Base-by-base conservation (phyloP, 35 echinoderm and acorn worm genomes). In the Stichopus chloronotus region DNA sequence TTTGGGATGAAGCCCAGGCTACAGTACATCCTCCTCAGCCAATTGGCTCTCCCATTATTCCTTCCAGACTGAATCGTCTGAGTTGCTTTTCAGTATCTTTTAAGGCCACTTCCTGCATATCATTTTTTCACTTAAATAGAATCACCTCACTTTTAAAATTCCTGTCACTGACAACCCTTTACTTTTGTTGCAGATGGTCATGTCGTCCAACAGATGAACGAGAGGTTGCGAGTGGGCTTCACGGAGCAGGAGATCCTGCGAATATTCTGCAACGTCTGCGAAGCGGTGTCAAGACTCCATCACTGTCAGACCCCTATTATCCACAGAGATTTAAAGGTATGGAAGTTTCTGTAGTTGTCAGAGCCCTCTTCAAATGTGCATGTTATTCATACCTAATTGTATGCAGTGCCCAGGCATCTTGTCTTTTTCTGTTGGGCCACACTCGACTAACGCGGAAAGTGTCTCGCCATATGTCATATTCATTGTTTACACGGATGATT, bases 261-360 rank as follows among this genome's bases (percentile, higher is more conserved):
- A 24, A 99, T 99, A 99, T 99, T 99, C 84, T 99, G 97, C 63
- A 88, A 99, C 57, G 90, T 94, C 17, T 95, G 92, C 63, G 97
- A 99, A 83, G 97, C 97, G 2, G 95, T 96, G 14, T 99, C 97
- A 0, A 90, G 97, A 58, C 92, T 99, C 8, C 97, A 99, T 80
- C 95, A 99, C 58, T 99, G 97, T 81, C 97, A 99, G 78, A 99
- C 97, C 5, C 97, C 97, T n/a, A 99, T 99, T 72, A 99, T 99
- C 72, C 97, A 99, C 43, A 91, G 97, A 74, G 97, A 99, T 91
- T 83, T 99, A 19, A 99, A 99, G 94, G 95, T 99, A 63, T 55
- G 71, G 30, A 43, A 43, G 30, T 9, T 19, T 65, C 19, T 65
- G 6, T 14, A 65, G 4, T 9, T 43, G 30, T 43, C 30, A 43